Evolutionary conservation across 2,113 vertebrate species (phyloP), one percentile per base, ranked within the genome.

Genomic region (Chiloscyllium plagiosum): DNA sequence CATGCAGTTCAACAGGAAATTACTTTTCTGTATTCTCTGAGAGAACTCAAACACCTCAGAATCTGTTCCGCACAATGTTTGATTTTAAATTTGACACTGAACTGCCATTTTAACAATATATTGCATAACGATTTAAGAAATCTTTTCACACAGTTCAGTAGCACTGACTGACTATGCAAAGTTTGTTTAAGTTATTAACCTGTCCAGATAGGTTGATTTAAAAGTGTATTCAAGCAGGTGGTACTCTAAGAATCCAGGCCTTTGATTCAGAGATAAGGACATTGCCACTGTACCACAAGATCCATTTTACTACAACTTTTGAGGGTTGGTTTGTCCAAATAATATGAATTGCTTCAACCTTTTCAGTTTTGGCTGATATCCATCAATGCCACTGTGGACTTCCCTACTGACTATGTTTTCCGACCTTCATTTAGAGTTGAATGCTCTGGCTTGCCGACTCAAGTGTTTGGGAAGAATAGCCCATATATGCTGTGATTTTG

Each of bases 1-100:
- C 95, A 83, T 33, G 95, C 33, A 86, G 61, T 96, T 69, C 96
- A 95, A 95, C 94, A 20, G 96, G 6, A 50, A n/a, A 85, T 76
- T 87, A 68, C 50, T 50, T 29, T 69, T 29, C 10, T 29, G 42
- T 22, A 90, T 29, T 61, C 47, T 33, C 52, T 61, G 61, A 61
- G 10, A 33, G 86, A 89, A 26, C 50, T 47, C 24, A 47, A 52
- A 12, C 7, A 0, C 12, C 33, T 5, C 24, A 90, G 22, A 33
- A 33, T 33, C 87, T 61, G 56, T 90, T 52, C 87, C 61, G 52
- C 29, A 61, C 26, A 42, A n/a, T 37, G 33, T n/a, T 68, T 94
- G 17, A 66, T 93, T 20, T 93, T 33, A 90, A 26, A 61, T 33
- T 65, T 94, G 12, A 24, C 37, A 20, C 83, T 66, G 2, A 37